These are phyloP conservation scores for Orestias chungarensis DNA, from an alignment of 2,797 vertebrate genomes.

Conservation along the genomic window DNA sequence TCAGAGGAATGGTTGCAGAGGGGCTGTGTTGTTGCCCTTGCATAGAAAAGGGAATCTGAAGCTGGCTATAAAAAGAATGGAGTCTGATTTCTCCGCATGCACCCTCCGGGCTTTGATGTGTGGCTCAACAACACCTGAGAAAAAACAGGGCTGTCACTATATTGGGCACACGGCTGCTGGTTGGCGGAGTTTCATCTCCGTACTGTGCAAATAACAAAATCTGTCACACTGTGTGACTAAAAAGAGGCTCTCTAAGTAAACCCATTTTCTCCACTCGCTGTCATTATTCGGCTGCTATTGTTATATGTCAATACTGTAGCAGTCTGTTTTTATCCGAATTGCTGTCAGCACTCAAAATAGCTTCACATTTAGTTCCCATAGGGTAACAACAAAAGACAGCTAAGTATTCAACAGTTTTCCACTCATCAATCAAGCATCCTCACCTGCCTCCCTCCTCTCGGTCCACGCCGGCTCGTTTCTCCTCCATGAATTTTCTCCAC, in stretches of 20 bases:
- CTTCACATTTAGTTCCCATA: constrained; percentile 19
- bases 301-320: constrained; percentile 34
- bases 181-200: constrained; percentile 51
- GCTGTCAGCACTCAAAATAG: constrained; percentile 18
- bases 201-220: constrained; percentile 59
- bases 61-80: constrained; percentile 73
- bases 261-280: constrained; percentile 41
- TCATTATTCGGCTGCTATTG: constrained; percentile 30
- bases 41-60: constrained; percentile 60
- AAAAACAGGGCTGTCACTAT: constrained; percentile 48
- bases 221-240: constrained; percentile 45
- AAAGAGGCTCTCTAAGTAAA: constrained; percentile 46
- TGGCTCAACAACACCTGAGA: constrained; percentile 64
- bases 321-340: constrained; percentile 33
- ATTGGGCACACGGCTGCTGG: constrained; percentile 37
- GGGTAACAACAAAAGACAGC: constrained; percentile 23
- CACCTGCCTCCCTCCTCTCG: constrained; percentile 88
- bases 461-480: constrained; percentile 82
- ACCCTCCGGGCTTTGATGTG: constrained; percentile 62
- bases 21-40: constrained; percentile 33
- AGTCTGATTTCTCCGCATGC: constrained; percentile 71
- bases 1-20: constrained; percentile 46
- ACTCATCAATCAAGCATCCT: constrained; percentile 48
- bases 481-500: constrained; percentile 82
- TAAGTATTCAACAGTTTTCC: constrained; percentile 5